These are phyloP conservation scores for Laupala kohalensis DNA, from an alignment of 1,140 invertebrate genomes.

Conservation along the genomic window DNA sequence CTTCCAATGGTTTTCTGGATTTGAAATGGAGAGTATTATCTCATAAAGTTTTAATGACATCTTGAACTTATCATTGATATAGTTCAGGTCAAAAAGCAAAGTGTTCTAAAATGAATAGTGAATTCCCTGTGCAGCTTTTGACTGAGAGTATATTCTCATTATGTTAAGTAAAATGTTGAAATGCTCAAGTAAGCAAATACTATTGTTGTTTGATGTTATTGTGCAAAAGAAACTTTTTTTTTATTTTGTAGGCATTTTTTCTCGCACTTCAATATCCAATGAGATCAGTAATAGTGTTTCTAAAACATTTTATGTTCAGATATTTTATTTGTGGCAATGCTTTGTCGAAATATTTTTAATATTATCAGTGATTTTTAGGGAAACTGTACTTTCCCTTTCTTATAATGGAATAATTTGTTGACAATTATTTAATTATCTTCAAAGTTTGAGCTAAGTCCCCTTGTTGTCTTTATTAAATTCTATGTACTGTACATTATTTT, in stretches of 20 bases:
- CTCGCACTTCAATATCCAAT: not conserved
- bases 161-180: not conserved
- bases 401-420: not conserved
- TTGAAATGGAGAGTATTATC: not conserved
- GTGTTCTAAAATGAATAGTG: not conserved
- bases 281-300: not conserved
- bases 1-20: not conserved
- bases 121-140: not conserved
- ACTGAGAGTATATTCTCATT: not conserved
- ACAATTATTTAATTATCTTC: not conserved
- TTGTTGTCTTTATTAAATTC: not conserved
- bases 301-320: not conserved
- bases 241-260: not conserved
- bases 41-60: not conserved
- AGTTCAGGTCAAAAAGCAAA: not conserved
- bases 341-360: too few species aligned
- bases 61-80: not conserved
- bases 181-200: not conserved
- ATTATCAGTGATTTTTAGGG: not conserved
- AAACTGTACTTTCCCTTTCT: not conserved
- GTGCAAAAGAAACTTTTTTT: not conserved
- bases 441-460: too few species aligned
- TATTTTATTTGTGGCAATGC: too few species aligned
- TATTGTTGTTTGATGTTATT: not conserved
- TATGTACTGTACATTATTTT: not conserved